Evolutionary conservation across 2,888 invertebrate species (phyloP).

Genomic region (Toxonevra muliebris): DNA sequence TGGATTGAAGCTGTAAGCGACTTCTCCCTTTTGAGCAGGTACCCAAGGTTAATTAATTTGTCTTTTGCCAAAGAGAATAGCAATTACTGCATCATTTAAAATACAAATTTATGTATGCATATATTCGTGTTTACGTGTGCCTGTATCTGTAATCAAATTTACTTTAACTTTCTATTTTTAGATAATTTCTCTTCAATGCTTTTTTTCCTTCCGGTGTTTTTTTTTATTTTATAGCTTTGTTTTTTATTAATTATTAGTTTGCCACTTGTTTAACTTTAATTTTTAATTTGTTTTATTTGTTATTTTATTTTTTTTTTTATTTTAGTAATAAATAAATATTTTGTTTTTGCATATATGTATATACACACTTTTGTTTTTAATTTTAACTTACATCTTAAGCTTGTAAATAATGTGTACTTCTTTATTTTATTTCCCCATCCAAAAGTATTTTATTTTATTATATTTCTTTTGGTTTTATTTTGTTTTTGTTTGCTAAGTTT

Average conservation of each 20-base stretch:
- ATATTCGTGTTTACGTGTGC: neutral
- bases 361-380: conserved; percentile 42
- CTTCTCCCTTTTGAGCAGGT: no score
- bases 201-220: neutral
- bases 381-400: neutral
- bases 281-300: neutral
- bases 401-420: neutral
- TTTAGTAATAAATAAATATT: conserved; percentile 3
- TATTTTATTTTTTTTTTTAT: neutral
- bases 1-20: no score
- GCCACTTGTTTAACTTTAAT: neutral
- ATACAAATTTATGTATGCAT: neutral
- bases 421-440: neutral
- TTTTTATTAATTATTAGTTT: neutral
- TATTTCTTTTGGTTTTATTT: conserved; percentile 18
- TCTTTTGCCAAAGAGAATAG: no score
- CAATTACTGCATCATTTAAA: no score
- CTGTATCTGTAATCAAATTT: neutral
- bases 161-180: neutral
- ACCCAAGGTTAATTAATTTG: no score
- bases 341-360: conserved; percentile 36
- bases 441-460: no score
- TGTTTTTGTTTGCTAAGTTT: conserved; percentile 25
- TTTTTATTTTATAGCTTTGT: neutral
- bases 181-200: neutral